Conservation (phyloP, 2,888 invertebrate species). For the Cynaeus angustus region DNA sequence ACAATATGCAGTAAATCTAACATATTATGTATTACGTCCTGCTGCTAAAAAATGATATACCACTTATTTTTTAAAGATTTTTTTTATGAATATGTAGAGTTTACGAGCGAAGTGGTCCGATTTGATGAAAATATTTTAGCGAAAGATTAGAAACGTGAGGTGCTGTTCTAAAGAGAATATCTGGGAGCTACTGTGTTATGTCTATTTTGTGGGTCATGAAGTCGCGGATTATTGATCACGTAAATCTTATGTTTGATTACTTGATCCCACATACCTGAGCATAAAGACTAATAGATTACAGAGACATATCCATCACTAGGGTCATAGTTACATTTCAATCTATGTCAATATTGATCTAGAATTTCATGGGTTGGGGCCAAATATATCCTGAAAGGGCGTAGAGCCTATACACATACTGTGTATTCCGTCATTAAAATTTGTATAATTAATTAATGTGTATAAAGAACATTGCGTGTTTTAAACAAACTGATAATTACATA, state of each 20-base stretch:
- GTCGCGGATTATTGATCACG: conserved; percentile 28
- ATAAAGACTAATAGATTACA: conserved; percentile 36
- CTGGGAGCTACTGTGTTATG: not conserved
- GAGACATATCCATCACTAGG: conserved; percentile 32
- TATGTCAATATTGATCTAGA: conserved; percentile 33
- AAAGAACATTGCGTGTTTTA: conserved; percentile 6
- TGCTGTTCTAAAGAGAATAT: not conserved
- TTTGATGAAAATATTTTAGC: conserved; percentile 8
- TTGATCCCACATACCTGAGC: conserved; percentile 34
- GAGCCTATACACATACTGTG: not conserved
- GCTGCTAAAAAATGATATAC: conserved; percentile 28
- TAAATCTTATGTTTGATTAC: conserved; percentile 31
- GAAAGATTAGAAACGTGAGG: not conserved
- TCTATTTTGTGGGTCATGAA: conserved; percentile 26
- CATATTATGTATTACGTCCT: conserved; percentile 27
- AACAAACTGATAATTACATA: conserved; percentile 4
- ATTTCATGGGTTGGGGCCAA: conserved; percentile 8
- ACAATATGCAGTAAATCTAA: conserved; percentile 38
- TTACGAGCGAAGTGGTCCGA: not conserved
- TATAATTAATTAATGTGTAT: conserved; percentile 6
- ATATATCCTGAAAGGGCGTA: conserved; percentile 20
- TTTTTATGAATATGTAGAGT: conserved; percentile 21
- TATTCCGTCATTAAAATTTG: conserved; percentile 9
- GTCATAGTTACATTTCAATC: conserved; percentile 32
- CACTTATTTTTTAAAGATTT: conserved; percentile 12